Conservation (phyloP, 2,113 vertebrate species). For the Thunnus maccoyii region DNA sequence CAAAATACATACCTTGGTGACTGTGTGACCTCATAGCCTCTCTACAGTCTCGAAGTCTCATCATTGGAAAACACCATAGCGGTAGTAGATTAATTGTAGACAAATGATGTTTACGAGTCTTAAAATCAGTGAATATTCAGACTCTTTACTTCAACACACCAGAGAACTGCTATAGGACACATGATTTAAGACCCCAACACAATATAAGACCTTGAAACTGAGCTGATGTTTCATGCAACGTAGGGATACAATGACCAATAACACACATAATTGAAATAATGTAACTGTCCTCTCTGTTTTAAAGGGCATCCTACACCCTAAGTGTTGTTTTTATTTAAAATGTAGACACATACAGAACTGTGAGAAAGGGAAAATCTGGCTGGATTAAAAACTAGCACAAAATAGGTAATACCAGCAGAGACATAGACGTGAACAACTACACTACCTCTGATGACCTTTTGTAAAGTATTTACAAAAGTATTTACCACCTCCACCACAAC, state of each 20-base stretch:
- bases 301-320: slow-evolving; percentile 3
- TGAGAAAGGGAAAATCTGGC: background rate
- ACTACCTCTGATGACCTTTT: background rate
- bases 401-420: background rate
- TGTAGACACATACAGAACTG: background rate
- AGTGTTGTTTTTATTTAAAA: slow-evolving; percentile 11
- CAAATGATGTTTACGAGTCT: background rate
- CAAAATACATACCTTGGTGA: background rate
- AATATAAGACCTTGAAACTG: background rate
- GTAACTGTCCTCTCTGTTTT: slow-evolving; percentile 11
- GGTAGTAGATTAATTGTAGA: background rate
- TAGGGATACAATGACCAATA: slow-evolving; percentile 12
- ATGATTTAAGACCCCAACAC: background rate
- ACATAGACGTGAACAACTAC: background rate
- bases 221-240: background rate
- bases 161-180: background rate
- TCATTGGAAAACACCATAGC: slow-evolving; percentile 64
- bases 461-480: background rate
- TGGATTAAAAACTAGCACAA: background rate
- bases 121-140: background rate
- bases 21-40: slow-evolving; percentile 28
- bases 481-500: background rate
- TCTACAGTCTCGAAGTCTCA: slow-evolving; percentile 41
- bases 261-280: slow-evolving; percentile 13
- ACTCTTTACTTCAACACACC: background rate